Conservation (phyloP, 2,113 vertebrate species). For the Isurus oxyrinchus region DNA sequence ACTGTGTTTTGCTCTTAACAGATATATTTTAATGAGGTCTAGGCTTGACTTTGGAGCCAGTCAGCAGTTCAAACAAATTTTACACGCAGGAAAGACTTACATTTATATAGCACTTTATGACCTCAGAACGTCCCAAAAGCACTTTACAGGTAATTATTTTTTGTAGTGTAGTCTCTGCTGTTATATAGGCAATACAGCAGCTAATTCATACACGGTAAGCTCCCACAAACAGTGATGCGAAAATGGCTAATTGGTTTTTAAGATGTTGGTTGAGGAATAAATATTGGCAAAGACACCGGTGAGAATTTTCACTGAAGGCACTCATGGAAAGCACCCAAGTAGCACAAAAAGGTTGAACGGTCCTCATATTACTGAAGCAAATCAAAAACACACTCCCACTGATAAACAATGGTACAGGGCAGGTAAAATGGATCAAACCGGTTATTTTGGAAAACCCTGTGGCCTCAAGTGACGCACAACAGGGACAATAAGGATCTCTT, state of each 20-base stretch:
- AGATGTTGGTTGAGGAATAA: not conserved
- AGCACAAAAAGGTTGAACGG: not conserved
- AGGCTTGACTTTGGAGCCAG: slow-evolving; percentile 85
- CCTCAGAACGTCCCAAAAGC: not conserved
- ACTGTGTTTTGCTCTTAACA: slow-evolving; percentile 73
- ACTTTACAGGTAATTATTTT: not conserved
- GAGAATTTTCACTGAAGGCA: slow-evolving; percentile 48
- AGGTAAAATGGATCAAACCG: not conserved
- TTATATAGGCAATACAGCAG: not conserved
- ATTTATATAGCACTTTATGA: not conserved
- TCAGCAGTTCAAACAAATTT: slow-evolving; percentile 71
- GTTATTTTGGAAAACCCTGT: not conserved
- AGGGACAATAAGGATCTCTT: not conserved
- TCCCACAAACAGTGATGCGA: not conserved
- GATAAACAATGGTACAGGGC: not conserved
- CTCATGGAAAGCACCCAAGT: not conserved
- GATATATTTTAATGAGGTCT: slow-evolving; percentile 75
- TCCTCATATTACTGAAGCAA: not conserved
- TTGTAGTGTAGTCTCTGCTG: not conserved
- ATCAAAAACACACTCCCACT: not conserved
- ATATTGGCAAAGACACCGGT: slow-evolving; percentile 44
- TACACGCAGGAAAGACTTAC: slow-evolving; percentile 41
- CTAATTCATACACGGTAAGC: not conserved
- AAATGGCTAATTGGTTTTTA: not conserved
- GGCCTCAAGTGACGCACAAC: not conserved